Conservation (phyloP, 1,140 invertebrate species). For the Ridgeia piscesae region DNA sequence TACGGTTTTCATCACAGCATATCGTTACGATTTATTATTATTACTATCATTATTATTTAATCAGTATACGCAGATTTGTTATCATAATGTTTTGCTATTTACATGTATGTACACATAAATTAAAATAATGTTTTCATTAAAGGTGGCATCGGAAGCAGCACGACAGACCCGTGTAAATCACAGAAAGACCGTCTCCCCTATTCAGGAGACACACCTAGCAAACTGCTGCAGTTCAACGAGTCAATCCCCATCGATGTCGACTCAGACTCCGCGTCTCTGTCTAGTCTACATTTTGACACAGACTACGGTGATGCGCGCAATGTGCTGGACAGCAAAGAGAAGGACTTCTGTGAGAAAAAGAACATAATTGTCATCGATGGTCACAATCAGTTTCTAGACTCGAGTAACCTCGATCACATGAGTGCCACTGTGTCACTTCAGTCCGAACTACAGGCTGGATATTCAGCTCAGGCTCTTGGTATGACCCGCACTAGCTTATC, state of each 20-base stretch:
- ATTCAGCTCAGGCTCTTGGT: neutral
- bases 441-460: neutral
- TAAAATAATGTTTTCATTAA: too few relatives aligned
- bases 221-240: constrained; percentile 7
- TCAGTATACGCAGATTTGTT: too few relatives aligned
- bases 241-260: constrained; percentile 18
- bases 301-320: neutral
- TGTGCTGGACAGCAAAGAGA: neutral
- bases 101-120: too few relatives aligned
- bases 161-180: neutral
- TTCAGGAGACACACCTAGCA: neutral
- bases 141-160: constrained; percentile 9
- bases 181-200: neutral
- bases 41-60: too few relatives aligned
- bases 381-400: neutral
- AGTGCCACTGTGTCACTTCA: neutral
- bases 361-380: constrained; percentile 16
- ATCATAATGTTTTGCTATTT: too few relatives aligned
- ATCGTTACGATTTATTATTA: too few relatives aligned
- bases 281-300: constrained; percentile 16
- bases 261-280: constrained; percentile 11
- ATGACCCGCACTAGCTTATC: neutral
- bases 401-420: constrained; percentile 12
- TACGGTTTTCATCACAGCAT: too few relatives aligned
- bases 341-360: constrained; percentile 17